These are phyloP conservation scores for Callorhinus ursinus DNA, from an alignment of 2,113 vertebrate genomes.

Conservation along the genomic window DNA sequence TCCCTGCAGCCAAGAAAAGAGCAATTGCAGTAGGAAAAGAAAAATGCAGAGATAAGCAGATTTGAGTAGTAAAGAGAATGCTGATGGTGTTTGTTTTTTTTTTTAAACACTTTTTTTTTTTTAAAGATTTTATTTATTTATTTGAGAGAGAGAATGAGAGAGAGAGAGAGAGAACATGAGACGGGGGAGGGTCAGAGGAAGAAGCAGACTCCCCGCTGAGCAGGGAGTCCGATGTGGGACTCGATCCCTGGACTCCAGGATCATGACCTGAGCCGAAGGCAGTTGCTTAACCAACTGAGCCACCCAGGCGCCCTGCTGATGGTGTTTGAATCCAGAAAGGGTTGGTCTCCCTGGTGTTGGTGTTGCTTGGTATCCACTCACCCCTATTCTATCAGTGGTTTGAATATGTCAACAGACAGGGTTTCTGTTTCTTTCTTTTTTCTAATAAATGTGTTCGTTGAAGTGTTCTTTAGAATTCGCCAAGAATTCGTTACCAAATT, in stretches of 20 bases:
- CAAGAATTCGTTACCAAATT: neutral
- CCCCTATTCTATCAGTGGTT: neutral
- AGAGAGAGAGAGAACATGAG: too few relatives aligned
- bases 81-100: neutral
- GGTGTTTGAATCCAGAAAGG: neutral
- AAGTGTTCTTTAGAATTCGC: neutral
- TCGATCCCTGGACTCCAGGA: too few relatives aligned
- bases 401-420: neutral
- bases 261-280: too few relatives aligned
- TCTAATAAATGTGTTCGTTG: neutral
- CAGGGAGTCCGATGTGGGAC: too few relatives aligned
- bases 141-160: too few relatives aligned
- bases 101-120: too few relatives aligned
- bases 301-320: too few relatives aligned
- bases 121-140: too few relatives aligned
- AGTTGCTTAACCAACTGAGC: too few relatives aligned
- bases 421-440: neutral
- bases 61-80: neutral
- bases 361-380: neutral
- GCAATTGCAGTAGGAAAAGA: neutral
- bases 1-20: neutral
- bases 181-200: too few relatives aligned
- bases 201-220: too few relatives aligned
- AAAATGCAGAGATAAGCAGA: neutral
- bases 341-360: neutral